phyloP scores from a whole-genome alignment of 2,888 invertebrate genomes.

The Barypeithes pellucidus region DNA sequence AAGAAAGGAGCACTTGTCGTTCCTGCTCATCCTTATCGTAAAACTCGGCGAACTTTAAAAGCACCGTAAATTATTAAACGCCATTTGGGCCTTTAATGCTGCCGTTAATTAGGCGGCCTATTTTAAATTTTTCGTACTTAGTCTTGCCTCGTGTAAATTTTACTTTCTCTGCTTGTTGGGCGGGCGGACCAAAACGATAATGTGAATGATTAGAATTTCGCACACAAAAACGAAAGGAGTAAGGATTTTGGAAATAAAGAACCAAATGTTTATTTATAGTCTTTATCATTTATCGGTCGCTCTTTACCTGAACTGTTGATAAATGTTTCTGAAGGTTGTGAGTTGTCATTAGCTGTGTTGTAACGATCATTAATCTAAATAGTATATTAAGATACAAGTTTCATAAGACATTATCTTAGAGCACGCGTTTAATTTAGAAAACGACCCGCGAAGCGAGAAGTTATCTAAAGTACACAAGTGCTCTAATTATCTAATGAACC shows the following conservation, averaged over 20 bases:
- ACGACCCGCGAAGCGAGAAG: too few relatives aligned
- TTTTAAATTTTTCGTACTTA: conserved; percentile 28
- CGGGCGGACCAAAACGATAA: neutral
- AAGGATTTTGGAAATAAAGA: neutral
- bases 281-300: too few relatives aligned
- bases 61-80: conserved; percentile 49
- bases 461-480: too few relatives aligned
- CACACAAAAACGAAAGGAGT: neutral
- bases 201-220: neutral
- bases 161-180: neutral
- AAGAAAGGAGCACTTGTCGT: conserved; percentile 23
- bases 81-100: conserved; percentile 35
- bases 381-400: too few relatives aligned
- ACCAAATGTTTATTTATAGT: neutral
- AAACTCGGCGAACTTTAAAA: conserved; percentile 46
- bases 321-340: too few relatives aligned
- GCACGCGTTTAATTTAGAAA: too few relatives aligned
- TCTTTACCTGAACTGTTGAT: too few relatives aligned
- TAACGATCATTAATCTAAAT: too few relatives aligned
- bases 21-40: conserved; percentile 31
- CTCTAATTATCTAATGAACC: too few relatives aligned
- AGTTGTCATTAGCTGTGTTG: too few relatives aligned
- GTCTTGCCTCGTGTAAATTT: neutral
- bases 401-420: too few relatives aligned
- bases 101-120: conserved; percentile 41